Evolutionary conservation across 2,113 vertebrate genomes (phyloP).

Genomic region (Calyptommatus sinebrachiatus): DNA sequence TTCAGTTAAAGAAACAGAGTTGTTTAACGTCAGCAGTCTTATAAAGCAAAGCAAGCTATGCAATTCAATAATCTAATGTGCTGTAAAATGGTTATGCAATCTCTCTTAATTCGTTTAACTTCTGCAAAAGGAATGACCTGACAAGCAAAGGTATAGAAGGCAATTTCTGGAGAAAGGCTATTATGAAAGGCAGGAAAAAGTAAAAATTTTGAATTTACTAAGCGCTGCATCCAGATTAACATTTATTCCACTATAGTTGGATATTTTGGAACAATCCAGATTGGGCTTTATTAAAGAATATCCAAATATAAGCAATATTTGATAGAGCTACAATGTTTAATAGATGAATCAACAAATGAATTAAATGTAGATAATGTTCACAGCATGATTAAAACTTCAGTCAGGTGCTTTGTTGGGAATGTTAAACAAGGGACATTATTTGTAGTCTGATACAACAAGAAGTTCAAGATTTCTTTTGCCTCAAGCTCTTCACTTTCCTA

Average conservation of each 20-base stretch:
- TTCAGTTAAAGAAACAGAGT: background rate
- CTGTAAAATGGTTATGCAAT: background rate
- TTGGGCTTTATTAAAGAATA: too few relatives aligned
- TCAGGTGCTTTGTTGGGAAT: background rate
- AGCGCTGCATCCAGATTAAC: too few relatives aligned
- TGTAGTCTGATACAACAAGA: background rate
- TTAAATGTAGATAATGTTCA: background rate
- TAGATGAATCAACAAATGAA: background rate
- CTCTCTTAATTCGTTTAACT: background rate
- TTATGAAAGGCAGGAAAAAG: background rate
- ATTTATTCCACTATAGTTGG: too few relatives aligned
- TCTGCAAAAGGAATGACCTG: background rate
- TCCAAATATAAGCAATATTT: too few relatives aligned
- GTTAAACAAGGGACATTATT: background rate
- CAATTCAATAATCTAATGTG: background rate
- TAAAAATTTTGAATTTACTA: background rate
- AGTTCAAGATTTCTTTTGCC: background rate
- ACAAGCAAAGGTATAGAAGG: background rate
- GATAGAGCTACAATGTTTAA: background rate
- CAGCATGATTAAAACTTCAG: background rate
- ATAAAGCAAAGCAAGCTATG: background rate
- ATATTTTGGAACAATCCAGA: too few relatives aligned
- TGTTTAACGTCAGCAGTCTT: background rate
- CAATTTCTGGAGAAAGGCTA: background rate
- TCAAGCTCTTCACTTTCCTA: background rate